Base-by-base conservation (phyloP, 2,113 vertebrate species). In the Lamprologus callipterus region DNA sequence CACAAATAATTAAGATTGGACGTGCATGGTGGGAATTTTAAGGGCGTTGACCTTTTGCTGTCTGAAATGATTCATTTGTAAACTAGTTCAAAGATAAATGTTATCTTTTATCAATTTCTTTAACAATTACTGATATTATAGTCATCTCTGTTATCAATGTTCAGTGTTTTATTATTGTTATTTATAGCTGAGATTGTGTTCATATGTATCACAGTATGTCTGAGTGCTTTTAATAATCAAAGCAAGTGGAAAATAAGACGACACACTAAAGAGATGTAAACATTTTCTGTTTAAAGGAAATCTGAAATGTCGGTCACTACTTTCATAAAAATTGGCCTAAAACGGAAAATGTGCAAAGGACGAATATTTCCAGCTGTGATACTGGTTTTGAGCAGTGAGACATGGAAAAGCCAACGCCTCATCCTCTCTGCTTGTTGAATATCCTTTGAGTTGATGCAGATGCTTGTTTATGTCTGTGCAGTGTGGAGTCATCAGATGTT, bases 401-500 rank as follows among this genome's bases (percentile, higher is more conserved):
- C n/a, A 6, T 5, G 10, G 63, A 8, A 21, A 12, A 21, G 35
- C 4, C 37, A 1, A 8, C 9, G 37, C 6, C 37, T 23, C 19
- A 23, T 70, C 35, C 1, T 12, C 35, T 14, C 12, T 70, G 35
- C n/a, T 70, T 0, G 6, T 23, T 16, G n/a, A 70, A 4, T 70
- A 5, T 21, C n/a, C 3, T 42, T 16, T n/a, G 11, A 40, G n/a
- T 14, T 40, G 7, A 40, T 40, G 19, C 35, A 42, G 19, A 42
- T 42, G 4, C 12, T 31, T 10, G 7, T 90, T 17, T 83, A 42
- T 86, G 19, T 80, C 60, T 84, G 31, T 55, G 9, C 95, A 99
- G 99, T 0, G 98, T 99, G 0, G 98, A 99, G 91, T 99, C 99
- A 4, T 98, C 98, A 0, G 98, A 99, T 3, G 96, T 99, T 84